Evolutionary conservation across 2,113 vertebrate genomes (phyloP).

Genomic region (Boulengerochromis microlepis): DNA sequence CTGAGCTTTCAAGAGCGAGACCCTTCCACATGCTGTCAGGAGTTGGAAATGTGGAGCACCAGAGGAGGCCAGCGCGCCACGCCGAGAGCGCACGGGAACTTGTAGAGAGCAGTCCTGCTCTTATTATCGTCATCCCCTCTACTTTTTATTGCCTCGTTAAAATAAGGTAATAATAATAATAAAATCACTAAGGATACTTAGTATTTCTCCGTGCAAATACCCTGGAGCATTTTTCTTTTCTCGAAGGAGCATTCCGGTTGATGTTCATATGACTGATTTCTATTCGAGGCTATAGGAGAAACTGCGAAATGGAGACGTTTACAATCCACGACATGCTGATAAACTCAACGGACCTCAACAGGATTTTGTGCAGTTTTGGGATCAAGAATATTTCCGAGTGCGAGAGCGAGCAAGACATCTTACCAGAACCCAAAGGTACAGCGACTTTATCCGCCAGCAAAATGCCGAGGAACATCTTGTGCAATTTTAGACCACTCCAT

Average conservation of each 20-base stretch:
- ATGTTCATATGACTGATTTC: background rate
- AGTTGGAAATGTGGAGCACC: background rate
- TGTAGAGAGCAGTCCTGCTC: background rate
- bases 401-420: conserved; percentile 8
- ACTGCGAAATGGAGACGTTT: conserved; percentile 64
- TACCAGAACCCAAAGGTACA: conserved; percentile 58
- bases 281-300: background rate
- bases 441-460: background rate
- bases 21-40: conserved; percentile 5
- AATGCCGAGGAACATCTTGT: background rate
- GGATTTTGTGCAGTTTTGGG: conserved; percentile 65
- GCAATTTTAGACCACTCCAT: background rate
- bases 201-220: background rate
- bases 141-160: background rate
- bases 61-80: background rate
- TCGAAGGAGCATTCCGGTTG: background rate
- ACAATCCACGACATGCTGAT: conserved; percentile 62
- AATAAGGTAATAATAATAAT: background rate
- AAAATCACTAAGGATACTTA: background rate
- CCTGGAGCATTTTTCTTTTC: background rate
- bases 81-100: conserved; percentile 1
- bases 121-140: rapidly evolving
- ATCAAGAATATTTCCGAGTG: conserved; percentile 68
- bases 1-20: background rate
- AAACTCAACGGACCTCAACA: conserved; percentile 68